Base-by-base conservation (phyloP, 2,888 invertebrate species). In the Frankliniella fusca region DNA sequence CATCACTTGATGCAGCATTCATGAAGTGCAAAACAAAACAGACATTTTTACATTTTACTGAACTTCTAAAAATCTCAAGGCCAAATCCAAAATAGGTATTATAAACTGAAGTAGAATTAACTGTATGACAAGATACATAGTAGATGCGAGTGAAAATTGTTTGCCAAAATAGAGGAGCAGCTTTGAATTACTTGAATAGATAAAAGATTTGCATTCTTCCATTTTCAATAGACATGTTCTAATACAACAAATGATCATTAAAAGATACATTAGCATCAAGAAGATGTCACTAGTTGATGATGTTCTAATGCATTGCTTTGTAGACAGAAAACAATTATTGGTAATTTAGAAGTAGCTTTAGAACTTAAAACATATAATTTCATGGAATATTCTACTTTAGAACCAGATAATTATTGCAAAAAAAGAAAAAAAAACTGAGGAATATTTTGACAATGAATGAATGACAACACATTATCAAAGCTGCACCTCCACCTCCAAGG, bases 401-500 rank as follows among this genome's bases (percentile, higher is more conserved):
- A 76, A 23, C 70, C 5, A 54, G 15, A 15, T 12, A 54, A 20
- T 20, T 20, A 54, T 15, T 54, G 15, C 12, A 54, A 5, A 54
- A 3, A 38, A 38, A 38, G 10, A 5, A 7, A 54, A 5, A 54
- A 3, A 38, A 38, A 38, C 38, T 38, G 38, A 38, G 38, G 38
- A 38, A 38, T 38, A 5, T 38, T 38, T 38, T 38, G 38, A 38
- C 38, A 2, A 38, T 38, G 38, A 38, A 38, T 38, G 38, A 38
- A 38, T 38, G 38, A 38, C 38, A 76, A 76, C 12, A 27, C 70
- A 27, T 23, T 76, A 10, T 76, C 70, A 76, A 76, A 76, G 70
- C 70, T 76, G 70, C 70, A 76, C 70, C 70, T 76, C 70, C 70
- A 76, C 70, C 70, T 76, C 70, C 12, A 11, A 76, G 70, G 70